Percentiles rank a stretch among this genome's conserved stretches.
Conservation (phyloP, 2,113 vertebrate species). For the Hylia prasina region DNA sequence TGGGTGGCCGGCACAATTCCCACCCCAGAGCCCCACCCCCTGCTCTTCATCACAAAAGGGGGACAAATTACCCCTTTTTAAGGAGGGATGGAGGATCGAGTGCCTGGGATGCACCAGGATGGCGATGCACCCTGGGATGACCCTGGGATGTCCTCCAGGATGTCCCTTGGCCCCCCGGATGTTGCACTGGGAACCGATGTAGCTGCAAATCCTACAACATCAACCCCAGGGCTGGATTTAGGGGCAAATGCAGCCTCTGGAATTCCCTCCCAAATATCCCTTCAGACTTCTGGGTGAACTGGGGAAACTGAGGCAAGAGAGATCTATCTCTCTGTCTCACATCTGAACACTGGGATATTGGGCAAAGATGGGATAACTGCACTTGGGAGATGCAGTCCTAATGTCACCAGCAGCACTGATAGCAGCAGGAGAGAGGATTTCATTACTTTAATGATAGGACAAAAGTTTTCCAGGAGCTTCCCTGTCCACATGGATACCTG, state of each 20-base stretch:
- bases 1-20: not conserved
- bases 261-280: not conserved
- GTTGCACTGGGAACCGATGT: rapidly evolving
- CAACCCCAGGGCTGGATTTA: not conserved
- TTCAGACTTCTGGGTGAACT: not conserved
- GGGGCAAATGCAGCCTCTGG: not conserved
- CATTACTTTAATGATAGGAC: not conserved
- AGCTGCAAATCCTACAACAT: rapidly evolving
- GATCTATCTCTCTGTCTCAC: no score
- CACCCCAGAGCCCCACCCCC: not conserved
- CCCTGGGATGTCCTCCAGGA: not conserved
- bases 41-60: not conserved
- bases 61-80: not conserved
- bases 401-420: rapidly evolving
- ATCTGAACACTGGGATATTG: rapidly evolving
- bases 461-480: not conserved
- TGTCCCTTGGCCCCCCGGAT: not conserved
- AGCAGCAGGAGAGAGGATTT: not conserved
- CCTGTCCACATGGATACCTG: not conserved
- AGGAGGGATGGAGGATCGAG: not conserved
- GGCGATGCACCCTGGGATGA: not conserved
- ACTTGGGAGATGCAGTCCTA: rapidly evolving
- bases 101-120: not conserved
- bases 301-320: not conserved
- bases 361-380: not conserved